Percentiles rank a stretch among this genome's conserved stretches.
Conservation (phyloP, 1,140 invertebrate genomes). For the Calliopsis andreniformis region DNA sequence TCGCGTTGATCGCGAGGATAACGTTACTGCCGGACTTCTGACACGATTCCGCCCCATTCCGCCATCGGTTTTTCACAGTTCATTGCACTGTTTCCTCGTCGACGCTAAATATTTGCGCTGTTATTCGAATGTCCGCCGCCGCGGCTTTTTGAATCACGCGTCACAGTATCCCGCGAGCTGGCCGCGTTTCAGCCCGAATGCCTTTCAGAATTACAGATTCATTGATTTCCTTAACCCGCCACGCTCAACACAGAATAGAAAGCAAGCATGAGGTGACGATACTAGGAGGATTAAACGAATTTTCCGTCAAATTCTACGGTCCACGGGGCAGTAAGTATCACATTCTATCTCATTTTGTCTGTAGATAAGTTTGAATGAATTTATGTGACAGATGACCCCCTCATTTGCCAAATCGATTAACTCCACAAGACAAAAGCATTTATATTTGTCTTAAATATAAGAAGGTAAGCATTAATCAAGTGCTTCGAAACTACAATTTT, state of each 20-base stretch:
- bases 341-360: background rate
- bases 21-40: conserved; percentile 34
- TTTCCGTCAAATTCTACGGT: conserved; percentile 99
- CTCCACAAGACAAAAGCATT: too few relatives aligned
- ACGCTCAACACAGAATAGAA: conserved; percentile 89
- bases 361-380: too few relatives aligned
- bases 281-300: conserved; percentile 98
- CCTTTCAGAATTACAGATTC: background rate
- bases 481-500: too few relatives aligned
- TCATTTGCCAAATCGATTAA: too few relatives aligned
- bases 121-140: conserved; percentile 5
- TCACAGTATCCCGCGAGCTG: background rate
- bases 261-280: conserved; percentile 99
- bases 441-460: too few relatives aligned
- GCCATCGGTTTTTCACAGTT: conserved; percentile 48
- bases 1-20: conserved; percentile 38
- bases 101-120: conserved; percentile 28
- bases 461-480: too few relatives aligned
- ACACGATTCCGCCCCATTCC: conserved; percentile 43
- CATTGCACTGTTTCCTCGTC: conserved; percentile 57
- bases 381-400: too few relatives aligned
- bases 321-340: conserved; percentile 94
- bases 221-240: conserved; percentile 71
- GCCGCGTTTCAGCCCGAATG: background rate
- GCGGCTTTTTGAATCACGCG: background rate